Conservation (phyloP, 2,888 invertebrate species). For the Catocala sponsa region DNA sequence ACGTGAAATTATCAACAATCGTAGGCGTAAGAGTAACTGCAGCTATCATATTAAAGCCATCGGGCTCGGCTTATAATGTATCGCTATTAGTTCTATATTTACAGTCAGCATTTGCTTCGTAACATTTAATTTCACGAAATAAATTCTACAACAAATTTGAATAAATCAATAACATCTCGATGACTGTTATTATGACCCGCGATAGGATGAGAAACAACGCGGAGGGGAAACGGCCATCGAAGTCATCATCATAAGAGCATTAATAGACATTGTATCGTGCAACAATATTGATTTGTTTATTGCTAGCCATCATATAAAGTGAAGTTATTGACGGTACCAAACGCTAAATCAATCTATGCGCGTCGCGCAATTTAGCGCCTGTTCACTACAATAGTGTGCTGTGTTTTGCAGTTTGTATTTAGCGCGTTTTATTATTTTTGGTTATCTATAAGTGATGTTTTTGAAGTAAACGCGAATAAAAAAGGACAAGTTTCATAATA, state of each 20-base stretch:
- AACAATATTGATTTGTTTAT: slow-evolving; percentile 58
- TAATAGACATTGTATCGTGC: slow-evolving; percentile 37
- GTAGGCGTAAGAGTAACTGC: no score
- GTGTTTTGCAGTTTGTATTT: no score
- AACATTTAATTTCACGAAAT: background rate
- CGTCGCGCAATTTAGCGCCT: background rate
- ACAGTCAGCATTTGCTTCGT: no score
- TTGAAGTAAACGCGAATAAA: no score
- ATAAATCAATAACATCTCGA: slow-evolving; percentile 36
- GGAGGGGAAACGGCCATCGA: slow-evolving; percentile 24
- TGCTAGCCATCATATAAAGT: slow-evolving; percentile 40
- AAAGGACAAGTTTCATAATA: no score
- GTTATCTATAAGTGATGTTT: no score
- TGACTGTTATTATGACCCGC: slow-evolving; percentile 26
- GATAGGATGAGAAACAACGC: slow-evolving; percentile 22
- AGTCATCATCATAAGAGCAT: slow-evolving; percentile 23
- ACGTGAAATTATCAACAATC: no score
- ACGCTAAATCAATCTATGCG: slow-evolving; percentile 27
- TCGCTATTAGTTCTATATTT: no score
- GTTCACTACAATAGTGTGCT: no score
- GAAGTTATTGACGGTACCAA: slow-evolving; percentile 24
- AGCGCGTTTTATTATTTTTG: no score
- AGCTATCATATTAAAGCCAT: no score
- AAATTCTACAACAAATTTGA: slow-evolving; percentile 8
- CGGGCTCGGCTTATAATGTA: no score